Percentiles rank a stretch among this genome's conserved stretches.
Conservation (phyloP, 2,797 vertebrate species). For the Acanthurus leucopareius region DNA sequence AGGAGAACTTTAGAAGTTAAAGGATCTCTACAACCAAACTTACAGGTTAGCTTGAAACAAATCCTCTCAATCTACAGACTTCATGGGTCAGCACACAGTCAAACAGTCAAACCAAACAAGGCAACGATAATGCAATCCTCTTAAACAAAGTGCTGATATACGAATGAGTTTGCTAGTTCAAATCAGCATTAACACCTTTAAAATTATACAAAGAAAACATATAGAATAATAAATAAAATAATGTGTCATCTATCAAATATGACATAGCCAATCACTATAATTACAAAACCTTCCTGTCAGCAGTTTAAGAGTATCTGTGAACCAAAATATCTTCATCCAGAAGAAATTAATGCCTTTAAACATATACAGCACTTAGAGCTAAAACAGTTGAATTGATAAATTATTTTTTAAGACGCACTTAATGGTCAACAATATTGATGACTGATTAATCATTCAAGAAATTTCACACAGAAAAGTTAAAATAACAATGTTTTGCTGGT, state of each 20-base stretch:
- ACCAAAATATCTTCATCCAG: not conserved
- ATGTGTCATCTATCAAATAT: not conserved
- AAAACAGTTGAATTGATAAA: not conserved
- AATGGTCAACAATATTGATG: not conserved
- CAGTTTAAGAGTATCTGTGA: not conserved
- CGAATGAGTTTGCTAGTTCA: not conserved
- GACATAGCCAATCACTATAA: not conserved
- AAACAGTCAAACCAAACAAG: not conserved
- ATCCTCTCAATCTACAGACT: constrained; percentile 14
- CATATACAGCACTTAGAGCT: not conserved
- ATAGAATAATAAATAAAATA: not conserved
- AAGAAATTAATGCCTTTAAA: not conserved
- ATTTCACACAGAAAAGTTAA: not conserved
- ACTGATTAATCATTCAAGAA: not conserved
- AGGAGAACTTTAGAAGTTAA: constrained; percentile 49
- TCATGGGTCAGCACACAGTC: constrained; percentile 15
- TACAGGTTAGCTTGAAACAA: constrained; percentile 19
- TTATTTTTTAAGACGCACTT: not conserved
- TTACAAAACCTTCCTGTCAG: not conserved
- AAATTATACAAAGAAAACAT: not conserved
- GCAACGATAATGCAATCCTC: not conserved
- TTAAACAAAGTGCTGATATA: not conserved
- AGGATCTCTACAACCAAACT: constrained; percentile 41
- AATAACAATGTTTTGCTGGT: too few species aligned
- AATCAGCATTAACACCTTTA: not conserved